These are phyloP conservation scores for Dicycla oo DNA, from an alignment of 2,888 invertebrate genomes.

Conservation along the genomic window DNA sequence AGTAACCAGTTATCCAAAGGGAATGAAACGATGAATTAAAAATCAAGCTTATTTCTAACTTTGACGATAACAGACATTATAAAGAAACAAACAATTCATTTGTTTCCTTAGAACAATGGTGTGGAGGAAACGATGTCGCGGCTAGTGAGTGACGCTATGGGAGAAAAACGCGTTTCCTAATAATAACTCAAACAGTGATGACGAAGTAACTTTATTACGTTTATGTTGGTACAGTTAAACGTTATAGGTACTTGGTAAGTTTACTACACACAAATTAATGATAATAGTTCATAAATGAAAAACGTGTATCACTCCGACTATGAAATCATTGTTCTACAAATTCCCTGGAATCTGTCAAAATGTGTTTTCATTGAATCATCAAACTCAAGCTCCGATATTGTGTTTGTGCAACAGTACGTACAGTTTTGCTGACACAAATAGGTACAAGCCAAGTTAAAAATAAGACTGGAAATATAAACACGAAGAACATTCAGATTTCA, in stretches of 20 bases:
- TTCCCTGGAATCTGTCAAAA: slow-evolving; percentile 63
- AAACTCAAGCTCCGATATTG: slow-evolving; percentile 44
- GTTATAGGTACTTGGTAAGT: slow-evolving; percentile 12
- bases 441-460: slow-evolving; percentile 73
- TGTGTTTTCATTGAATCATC: slow-evolving; percentile 51
- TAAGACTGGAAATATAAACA: slow-evolving; percentile 71
- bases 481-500: slow-evolving; percentile 66
- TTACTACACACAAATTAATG: slow-evolving; percentile 40
- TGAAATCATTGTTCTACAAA: slow-evolving; percentile 64
- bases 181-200: slow-evolving; percentile 50
- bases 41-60: slow-evolving; percentile 8
- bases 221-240: slow-evolving; percentile 30
- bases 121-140: slow-evolving; percentile 44
- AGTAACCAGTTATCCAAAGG: not conserved
- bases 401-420: slow-evolving; percentile 60
- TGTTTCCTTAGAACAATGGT: slow-evolving; percentile 33
- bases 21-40: slow-evolving; percentile 6
- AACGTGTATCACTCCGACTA: slow-evolving; percentile 32
- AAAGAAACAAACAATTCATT: slow-evolving; percentile 9
- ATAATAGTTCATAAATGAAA: slow-evolving; percentile 33
- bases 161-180: slow-evolving; percentile 52
- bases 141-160: slow-evolving; percentile 33
- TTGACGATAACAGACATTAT: slow-evolving; percentile 15
- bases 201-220: slow-evolving; percentile 40
- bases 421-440: slow-evolving; percentile 74